Percentiles rank a stretch among this genome's conserved stretches.
Conservation (phyloP, 2,797 vertebrate genomes). For the Sphaeramia orbicularis region DNA sequence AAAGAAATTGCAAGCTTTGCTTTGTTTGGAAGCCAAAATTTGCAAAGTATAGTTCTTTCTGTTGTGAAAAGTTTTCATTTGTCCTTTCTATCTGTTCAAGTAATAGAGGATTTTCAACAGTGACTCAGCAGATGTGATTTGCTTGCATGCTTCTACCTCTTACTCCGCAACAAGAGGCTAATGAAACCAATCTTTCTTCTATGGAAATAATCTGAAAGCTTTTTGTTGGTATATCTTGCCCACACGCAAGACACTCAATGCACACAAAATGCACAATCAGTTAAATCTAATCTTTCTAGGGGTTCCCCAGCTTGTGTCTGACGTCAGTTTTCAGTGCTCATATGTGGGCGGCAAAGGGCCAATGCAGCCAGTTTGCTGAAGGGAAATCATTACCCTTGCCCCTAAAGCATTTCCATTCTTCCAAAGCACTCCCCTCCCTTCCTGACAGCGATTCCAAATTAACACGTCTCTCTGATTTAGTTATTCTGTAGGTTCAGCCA, state of each 20-base stretch:
- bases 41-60: conserved; percentile 10
- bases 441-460: conserved; percentile 76
- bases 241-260: background rate
- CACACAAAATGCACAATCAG: conserved; percentile 16
- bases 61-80: conserved; percentile 29
- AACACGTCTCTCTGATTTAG: conserved; percentile 73
- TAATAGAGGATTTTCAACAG: background rate
- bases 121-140: conserved; percentile 2
- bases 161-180: conserved; percentile 1
- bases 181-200: background rate
- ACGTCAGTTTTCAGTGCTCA: conserved; percentile 32
- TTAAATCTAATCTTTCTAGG: conserved; percentile 32
- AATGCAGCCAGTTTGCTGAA: conserved; percentile 59
- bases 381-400: conserved; percentile 73
- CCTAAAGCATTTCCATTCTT: conserved; percentile 60
- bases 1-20: conserved; percentile 27
- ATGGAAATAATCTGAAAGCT: too few relatives aligned
- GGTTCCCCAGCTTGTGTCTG: conserved; percentile 28
- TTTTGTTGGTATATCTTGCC: too few relatives aligned
- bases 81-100: conserved; percentile 19
- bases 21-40: conserved; percentile 15
- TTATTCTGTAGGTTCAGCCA: conserved; percentile 67
- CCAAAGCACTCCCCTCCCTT: conserved; percentile 54
- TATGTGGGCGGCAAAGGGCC: conserved; percentile 48
- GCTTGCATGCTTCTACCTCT: background rate